Percentiles rank a stretch among this genome's conserved stretches.
These are phyloP conservation scores for Psittacula derbiana DNA, from an alignment of 2,797 vertebrate genomes.

Conservation along the genomic window DNA sequence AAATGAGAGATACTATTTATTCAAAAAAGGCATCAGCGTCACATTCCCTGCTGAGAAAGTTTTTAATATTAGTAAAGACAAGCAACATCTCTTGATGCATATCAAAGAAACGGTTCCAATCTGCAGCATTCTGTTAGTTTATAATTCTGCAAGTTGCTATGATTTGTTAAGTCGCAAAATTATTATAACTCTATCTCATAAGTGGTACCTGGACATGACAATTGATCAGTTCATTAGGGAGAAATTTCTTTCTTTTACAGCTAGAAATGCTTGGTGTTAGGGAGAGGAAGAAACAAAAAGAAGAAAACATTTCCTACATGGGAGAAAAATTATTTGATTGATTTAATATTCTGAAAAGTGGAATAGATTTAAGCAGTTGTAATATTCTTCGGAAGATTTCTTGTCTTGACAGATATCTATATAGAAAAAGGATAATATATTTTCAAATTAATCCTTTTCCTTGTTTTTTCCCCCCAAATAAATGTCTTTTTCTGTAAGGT, in stretches of 20 bases:
- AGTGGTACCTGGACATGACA: neutral
- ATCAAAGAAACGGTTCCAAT: neutral
- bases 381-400: neutral
- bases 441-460: neutral
- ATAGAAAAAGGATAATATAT: neutral
- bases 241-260: neutral
- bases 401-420: neutral
- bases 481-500: neutral
- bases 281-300: neutral
- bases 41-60: neutral
- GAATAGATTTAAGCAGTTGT: neutral
- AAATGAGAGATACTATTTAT: neutral
- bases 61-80: neutral
- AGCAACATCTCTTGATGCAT: neutral
- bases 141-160: neutral
- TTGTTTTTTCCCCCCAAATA: neutral
- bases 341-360: neutral
- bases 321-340: neutral
- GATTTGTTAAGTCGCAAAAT: neutral
- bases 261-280: neutral
- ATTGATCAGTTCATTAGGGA: neutral
- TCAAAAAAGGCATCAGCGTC: neutral
- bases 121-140: neutral
- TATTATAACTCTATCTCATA: fast-evolving
- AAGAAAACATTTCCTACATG: neutral